Evolutionary conservation across 2,113 vertebrate species (phyloP), one percentile per base, ranked within the genome.

Genomic region (Mystacornis crossleyi): DNA sequence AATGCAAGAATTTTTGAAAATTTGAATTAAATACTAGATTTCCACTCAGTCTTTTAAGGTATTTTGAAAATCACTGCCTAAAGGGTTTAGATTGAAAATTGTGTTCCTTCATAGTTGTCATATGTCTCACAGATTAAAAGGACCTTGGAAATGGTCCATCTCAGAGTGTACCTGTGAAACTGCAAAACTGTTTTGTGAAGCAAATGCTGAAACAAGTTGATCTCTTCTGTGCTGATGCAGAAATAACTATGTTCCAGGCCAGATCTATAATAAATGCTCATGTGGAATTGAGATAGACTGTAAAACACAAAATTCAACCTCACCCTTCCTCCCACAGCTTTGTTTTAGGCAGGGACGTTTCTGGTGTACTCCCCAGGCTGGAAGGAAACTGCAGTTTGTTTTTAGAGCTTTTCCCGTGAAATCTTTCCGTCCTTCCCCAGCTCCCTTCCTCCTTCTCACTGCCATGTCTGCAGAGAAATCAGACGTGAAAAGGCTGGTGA

Each of bases 331-430:
- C 87, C 29, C 20, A 90, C 50, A 2, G 4, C 55, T 96, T 93
- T 94, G 87, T 93, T 95, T 93, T 65, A 79, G 86, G 53, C 77
- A 74, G 28, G 25, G 48, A 71, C 3, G 0, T 94, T 95, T 89
- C 55, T 92, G 73, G 66, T 75, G 25, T 36, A 80, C 70, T 87
- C 47, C 58, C 42, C 43, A 23, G 9, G 15, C 43, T 94, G 78
- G 78, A 88, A 85, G 87, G 79, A 94, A 94, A 72, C 34, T 45
- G 58, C 29, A 7, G 70, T n/a, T 79, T 96, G 73, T 31, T 81
- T 94, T 81, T 70, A 42, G 62, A 95, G 60, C 33, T 71, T 93
- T 95, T 81, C 67, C 86, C 57, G 91, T 93, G 89, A 86, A 91
- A 81, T 75, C 25, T 42, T 77, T 90, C 77, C 86, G 69, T 94